Conservation (phyloP, 2,113 vertebrate genomes). For the Baryphthengus martii region DNA sequence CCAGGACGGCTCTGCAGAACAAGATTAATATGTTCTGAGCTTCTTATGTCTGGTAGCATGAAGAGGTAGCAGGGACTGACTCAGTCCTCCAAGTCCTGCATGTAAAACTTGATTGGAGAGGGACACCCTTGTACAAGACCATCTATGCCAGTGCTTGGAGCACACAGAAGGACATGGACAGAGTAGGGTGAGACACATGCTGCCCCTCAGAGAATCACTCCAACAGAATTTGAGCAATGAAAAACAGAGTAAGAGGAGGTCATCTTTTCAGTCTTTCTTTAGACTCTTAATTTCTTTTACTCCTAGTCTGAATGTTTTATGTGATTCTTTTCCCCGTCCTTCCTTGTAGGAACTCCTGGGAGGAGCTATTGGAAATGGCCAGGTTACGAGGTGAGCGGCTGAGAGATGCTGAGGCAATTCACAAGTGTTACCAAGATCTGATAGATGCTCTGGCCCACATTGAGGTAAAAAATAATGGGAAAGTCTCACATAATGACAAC, state of each 20-base stretch:
- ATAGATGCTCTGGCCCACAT: constrained; percentile 79
- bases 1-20: neutral
- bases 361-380: constrained; percentile 75
- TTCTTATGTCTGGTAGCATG: neutral
- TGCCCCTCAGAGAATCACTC: neutral
- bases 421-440: constrained; percentile 80
- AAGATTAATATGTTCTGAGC: neutral
- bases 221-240: neutral
- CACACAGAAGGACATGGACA: neutral
- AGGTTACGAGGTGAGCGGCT: constrained; percentile 70
- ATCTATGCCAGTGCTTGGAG: neutral
- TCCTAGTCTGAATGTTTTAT: neutral
- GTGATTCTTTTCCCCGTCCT: neutral
- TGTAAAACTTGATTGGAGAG: neutral
- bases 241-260: neutral
- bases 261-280: neutral
- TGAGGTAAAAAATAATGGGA: constrained; percentile 71
- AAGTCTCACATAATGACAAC: neutral
- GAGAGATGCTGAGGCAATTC: constrained; percentile 69
- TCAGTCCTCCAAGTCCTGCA: neutral
- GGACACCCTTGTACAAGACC: neutral
- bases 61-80: neutral
- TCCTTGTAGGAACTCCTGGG: constrained; percentile 78
- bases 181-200: neutral
- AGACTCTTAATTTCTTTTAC: neutral